Conservation (phyloP, 2,113 vertebrate genomes). For the Rhea americana region DNA sequence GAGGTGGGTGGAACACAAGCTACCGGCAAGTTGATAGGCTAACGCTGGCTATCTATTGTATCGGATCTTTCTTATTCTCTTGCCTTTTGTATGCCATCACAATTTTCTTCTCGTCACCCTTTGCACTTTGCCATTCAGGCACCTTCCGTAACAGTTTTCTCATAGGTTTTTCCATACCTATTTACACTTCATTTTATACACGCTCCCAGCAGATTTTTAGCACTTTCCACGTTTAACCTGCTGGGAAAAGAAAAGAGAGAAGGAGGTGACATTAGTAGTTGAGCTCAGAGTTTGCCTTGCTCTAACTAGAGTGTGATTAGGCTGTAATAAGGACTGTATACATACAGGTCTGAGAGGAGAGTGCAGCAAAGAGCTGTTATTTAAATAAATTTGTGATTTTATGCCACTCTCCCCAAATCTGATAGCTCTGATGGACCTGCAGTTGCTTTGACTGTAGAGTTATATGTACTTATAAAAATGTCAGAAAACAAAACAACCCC, state of each 20-base stretch:
- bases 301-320: not conserved
- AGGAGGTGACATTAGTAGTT: conserved; percentile 7
- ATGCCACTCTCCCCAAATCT: not conserved
- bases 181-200: conserved; percentile 53
- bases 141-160: conserved; percentile 12
- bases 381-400: not conserved
- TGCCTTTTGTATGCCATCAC: conserved; percentile 54
- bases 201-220: conserved; percentile 41
- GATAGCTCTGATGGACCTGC: conserved; percentile 10
- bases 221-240: conserved; percentile 39
- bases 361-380: not conserved
- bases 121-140: conserved; percentile 39
- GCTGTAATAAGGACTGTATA: not conserved
- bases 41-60: conserved; percentile 65
- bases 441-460: conserved; percentile 35
- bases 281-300: conserved; percentile 8
- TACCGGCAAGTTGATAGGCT: conserved; percentile 68
- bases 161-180: conserved; percentile 27
- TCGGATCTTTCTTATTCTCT: conserved; percentile 58
- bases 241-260: conserved; percentile 30
- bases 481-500: not conserved
- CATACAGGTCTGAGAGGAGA: not conserved
- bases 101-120: conserved; percentile 67
- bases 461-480: conserved; percentile 36
- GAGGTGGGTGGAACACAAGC: conserved; percentile 62